Base-by-base conservation (phyloP, 2,888 invertebrate species). In the Heliconius ismenius region DNA sequence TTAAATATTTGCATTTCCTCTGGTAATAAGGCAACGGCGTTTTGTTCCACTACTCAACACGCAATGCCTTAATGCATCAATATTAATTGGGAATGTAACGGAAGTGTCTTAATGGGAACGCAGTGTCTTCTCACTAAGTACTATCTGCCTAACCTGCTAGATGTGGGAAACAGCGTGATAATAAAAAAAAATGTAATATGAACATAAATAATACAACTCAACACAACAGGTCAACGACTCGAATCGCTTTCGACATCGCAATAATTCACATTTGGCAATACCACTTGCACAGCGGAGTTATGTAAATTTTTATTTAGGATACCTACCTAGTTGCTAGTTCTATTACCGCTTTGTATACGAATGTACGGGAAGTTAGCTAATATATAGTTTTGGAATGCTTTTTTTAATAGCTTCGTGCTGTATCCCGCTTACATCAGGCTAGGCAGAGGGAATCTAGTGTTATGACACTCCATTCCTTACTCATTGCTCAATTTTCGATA, bases 261-360 rank as follows among this genome's bases (percentile, higher is more conserved):
- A 70, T 58, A 76, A 32, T 60, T 69, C 72, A 72, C 24, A 72
- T 76, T 76, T 76, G 64, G 64, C 58, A 64, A 64, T 18, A 54
- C 64, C 54, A 58, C 39, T 67, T 39, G 60, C 58, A 60, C 28
- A 13, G 39, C 60, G 11, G 24, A 39, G 36, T 74, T 28, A 74
- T 39, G 60, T 74, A 74, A 74, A 68, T 58, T 67, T 26, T 68
- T 39, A 74, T 58, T 58, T 70, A 54, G 58, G 32, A 58, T 32
- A 32, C 54, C 10, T 32, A 32, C 54, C 10, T 58, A n/a, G n/a
- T 13, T n/a, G 21, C 7, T 39, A 21, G n/a, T 36, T 26, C 21
- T 62, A 11, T 69, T 43, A 26, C 43, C 13, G 24, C 1, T n/a
- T 39, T 69, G 3, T 54, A 13, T 54, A n/a, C 10, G 10, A n/a